Evolutionary conservation across 2,113 vertebrate species (phyloP), one percentile per base, ranked within the genome.

Genomic region (Tupaia tana): DNA sequence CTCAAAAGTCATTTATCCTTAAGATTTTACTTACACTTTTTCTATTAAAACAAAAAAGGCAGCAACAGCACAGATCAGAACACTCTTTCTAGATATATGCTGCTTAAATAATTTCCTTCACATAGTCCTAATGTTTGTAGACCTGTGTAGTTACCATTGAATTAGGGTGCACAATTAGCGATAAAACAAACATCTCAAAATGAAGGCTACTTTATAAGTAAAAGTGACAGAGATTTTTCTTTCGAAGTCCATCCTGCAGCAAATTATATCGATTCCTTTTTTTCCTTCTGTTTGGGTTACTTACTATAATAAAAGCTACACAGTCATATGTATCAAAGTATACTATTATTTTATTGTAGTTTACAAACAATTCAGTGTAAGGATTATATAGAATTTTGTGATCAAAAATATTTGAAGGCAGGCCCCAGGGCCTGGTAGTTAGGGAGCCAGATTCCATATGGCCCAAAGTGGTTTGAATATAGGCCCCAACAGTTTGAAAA

Each of bases 1-100:
- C 61, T 86, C 34, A 71, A 73, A 93, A 83, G 31, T 58, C 87
- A 86, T 64, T 95, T 91, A 25, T 31, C 22, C 81, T 92, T 75
- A 94, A 58, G 7, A 52, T 91, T 95, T 93, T 18, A 27, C 7
- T 85, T 69, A 71, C 22, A 89, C 18, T 52, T 54, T 43, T 92
- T 61, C n/a, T 69, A 34, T 90, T 86, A 14, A 71, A 92, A 43
- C 43, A 43, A 88, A 59, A 69, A 83, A 9, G 81, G 10, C 11
- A 87, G 6, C n/a, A 83, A 70, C 1, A 54, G 18, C 25, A 74
- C 67, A 94, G 22, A 18, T 70, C 75, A 11, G 58, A 81, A 82
- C 1, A 59, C 10, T 89, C 34, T 89, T 93, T n/a, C 54, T 82
- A 74, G 5, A 34, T 83, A 18, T 52, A 7, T 70, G 15, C 4